phyloP scores from a whole-genome alignment of 2,888 invertebrate species.

The Steinernema scapterisci region DNA sequence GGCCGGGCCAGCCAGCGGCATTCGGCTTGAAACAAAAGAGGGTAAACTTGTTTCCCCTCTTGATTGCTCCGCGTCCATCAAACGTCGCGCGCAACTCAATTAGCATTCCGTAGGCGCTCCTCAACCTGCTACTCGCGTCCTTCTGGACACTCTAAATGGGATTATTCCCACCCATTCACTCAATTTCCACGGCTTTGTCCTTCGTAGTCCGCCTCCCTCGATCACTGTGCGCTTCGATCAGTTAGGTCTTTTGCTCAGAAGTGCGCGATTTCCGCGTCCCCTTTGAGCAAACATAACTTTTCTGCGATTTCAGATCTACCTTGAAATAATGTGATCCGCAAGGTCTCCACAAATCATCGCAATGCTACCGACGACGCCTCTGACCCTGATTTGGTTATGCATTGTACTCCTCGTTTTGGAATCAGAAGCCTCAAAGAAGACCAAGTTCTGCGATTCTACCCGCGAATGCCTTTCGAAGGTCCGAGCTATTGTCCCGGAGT shows the following conservation, averaged over 20 bases:
- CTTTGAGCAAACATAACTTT: slow-evolving; percentile 20
- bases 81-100: slow-evolving; percentile 31
- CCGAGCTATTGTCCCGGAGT: slow-evolving; percentile 44
- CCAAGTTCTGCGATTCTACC: slow-evolving; percentile 42
- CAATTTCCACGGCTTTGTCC: slow-evolving; percentile 10
- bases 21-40: slow-evolving; percentile 23
- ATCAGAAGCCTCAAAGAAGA: background rate
- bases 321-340: too few relatives aligned
- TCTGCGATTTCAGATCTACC: background rate
- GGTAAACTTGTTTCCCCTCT: slow-evolving; percentile 31
- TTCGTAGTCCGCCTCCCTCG: background rate
- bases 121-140: slow-evolving; percentile 24
- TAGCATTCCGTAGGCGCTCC: slow-evolving; percentile 18
- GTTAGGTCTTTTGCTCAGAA: background rate
- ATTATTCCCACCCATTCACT: slow-evolving; percentile 27
- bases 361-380: background rate
- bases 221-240: background rate
- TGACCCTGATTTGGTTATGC: background rate
- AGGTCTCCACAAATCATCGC: too few relatives aligned
- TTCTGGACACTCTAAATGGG: slow-evolving; percentile 25
- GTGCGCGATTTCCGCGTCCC: background rate
- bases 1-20: slow-evolving; percentile 3
- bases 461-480: slow-evolving; percentile 46
- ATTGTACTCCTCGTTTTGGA: background rate
- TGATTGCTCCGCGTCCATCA: slow-evolving; percentile 27